Evolutionary conservation across 2,797 vertebrate species (phyloP).

Genomic region (Pseudotriccus pelzelni): DNA sequence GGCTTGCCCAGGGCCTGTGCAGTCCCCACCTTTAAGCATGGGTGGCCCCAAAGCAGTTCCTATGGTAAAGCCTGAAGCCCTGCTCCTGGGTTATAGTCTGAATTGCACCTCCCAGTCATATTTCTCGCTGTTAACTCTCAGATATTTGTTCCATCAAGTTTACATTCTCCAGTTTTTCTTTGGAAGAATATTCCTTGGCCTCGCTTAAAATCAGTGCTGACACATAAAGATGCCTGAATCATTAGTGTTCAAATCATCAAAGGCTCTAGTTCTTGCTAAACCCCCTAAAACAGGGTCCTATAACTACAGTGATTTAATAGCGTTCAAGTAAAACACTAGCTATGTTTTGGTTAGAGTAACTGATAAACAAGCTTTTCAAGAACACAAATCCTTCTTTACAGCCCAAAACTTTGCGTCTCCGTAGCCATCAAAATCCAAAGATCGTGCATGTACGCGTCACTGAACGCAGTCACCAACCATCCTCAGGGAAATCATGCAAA

Average conservation of each 20-base stretch:
- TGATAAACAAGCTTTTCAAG: background rate
- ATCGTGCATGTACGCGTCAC: fast-evolving
- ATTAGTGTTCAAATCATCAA: background rate
- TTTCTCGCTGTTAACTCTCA: background rate
- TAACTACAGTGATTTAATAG: background rate
- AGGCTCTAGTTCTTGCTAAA: background rate
- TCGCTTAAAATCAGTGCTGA: background rate
- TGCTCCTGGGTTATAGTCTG: background rate
- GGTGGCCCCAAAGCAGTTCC: background rate
- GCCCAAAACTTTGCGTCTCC: background rate
- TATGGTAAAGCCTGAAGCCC: background rate
- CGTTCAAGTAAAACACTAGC: background rate
- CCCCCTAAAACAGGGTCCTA: background rate
- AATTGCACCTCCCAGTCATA: background rate
- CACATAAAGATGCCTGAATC: background rate
- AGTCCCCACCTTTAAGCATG: background rate
- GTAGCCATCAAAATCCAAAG: background rate
- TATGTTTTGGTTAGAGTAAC: background rate
- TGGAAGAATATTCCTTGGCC: background rate
- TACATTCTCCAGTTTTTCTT: background rate
- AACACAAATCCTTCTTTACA: background rate
- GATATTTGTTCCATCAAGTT: background rate
- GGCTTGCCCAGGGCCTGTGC: background rate
- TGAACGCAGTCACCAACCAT: fast-evolving
- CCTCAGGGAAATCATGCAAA: background rate